These are phyloP conservation scores for Centropyge bicolor DNA, from an alignment of 2,797 vertebrate genomes.

Conservation along the genomic window DNA sequence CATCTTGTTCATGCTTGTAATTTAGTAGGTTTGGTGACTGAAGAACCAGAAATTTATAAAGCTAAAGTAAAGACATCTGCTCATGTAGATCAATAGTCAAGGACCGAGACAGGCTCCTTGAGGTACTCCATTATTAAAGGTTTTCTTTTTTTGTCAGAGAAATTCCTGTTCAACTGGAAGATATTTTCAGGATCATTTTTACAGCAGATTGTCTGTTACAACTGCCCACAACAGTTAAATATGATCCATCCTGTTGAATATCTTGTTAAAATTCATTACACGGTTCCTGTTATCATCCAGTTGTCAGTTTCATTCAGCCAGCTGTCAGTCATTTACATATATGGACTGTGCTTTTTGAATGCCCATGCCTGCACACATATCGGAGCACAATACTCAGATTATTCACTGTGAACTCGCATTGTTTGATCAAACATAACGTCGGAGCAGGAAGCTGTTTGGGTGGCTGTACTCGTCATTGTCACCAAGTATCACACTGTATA, in stretches of 20 bases:
- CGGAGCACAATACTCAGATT: neutral
- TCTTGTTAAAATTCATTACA: neutral
- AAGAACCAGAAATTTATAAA: neutral
- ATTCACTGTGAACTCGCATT: neutral
- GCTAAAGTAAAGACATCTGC: neutral
- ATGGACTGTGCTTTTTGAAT: neutral
- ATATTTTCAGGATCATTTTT: neutral
- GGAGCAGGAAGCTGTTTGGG: neutral
- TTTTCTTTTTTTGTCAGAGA: neutral
- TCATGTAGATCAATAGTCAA: neutral
- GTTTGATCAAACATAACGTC: neutral
- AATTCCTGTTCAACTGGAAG: neutral
- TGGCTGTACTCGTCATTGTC: neutral
- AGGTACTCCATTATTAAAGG: neutral
- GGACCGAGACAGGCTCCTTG: neutral
- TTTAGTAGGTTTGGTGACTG: too few relatives aligned
- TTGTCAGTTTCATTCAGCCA: neutral
- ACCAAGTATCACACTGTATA: neutral
- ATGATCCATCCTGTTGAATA: neutral
- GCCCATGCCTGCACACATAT: neutral
- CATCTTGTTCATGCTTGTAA: neutral
- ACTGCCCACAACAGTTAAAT: neutral
- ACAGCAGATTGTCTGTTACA: neutral
- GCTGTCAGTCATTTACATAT: neutral
- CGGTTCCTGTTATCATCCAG: neutral